Base-by-base conservation (phyloP, 2,888 invertebrate species). In the Chironomus tentans region DNA sequence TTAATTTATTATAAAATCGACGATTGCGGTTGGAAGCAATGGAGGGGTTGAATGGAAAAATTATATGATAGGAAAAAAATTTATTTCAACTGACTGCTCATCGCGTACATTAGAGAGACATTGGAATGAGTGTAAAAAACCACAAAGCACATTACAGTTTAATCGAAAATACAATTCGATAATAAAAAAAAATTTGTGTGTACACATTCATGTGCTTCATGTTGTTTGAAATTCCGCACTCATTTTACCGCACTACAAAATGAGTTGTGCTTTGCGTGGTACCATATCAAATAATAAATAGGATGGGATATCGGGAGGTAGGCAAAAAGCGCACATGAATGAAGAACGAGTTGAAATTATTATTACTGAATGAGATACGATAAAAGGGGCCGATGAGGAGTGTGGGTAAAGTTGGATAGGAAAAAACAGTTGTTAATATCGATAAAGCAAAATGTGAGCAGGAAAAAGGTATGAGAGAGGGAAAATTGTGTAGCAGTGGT, bases 71-170 rank as follows among this genome's bases (percentile, higher is more conserved):
- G 38, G 38, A 38, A 38, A 38, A 38, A 24, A 65, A 65, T 10
- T 38, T 38, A 38, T 38, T 38, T 38, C 38, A 38, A 38, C 38
- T 38, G 10, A 38, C 38, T 28, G 46, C 46, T 12, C 38, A 46
- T 15, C 13, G 46, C 68, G 28, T 68, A 15, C 18, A 68, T 46
- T 38, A 38, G 10, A 2, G 38, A 10, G 38, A 38, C 15, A 68
- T 18, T 38, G 68, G n/a, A 68, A 46, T n/a, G 68, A 15, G 46
- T 68, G 15, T 65, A 21, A n/a, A 61, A 73, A 73, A 62, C 73
- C 73, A 47, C 73, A 65, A 73, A 73, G 61, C 65, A 73, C 73
- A 73, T 73, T 73, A 73, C 73, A 73, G 38, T 73, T 73, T 73
- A 73, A 73, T 73, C 73, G 65, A 46, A 68, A 68, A 10, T 38